Base-by-base conservation (phyloP, 2,888 invertebrate genomes). In the Stegana nigrithorax region DNA sequence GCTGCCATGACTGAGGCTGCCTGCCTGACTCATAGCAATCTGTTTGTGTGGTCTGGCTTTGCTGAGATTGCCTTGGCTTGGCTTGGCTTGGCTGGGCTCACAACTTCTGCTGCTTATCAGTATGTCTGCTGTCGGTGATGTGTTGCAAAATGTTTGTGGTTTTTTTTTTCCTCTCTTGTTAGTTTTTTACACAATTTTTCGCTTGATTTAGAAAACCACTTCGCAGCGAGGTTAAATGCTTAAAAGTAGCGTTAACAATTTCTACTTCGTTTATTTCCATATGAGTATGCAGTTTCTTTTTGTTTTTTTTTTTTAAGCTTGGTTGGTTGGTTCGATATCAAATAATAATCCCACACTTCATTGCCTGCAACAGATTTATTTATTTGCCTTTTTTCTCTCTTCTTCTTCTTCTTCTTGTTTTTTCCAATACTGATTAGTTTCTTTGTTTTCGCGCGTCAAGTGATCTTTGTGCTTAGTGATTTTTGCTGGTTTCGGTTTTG, bases 61-160 rank as follows among this genome's bases (percentile, higher is more conserved):
- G 42, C n/a, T 42, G 42, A 42, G n/a, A 12, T 42, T 42, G 21
- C n/a, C 17, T 42, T 42, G 14, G 17, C 7, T 7, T n/a, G 14
- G 42, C 42, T 42, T 42, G 17, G 32, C 32, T 42, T 2, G 14
- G 39, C 39, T 8, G 1, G 39, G 26, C 23, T 27, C 42, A 32
- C 27, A 63, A 12, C n/a, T 51, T 25, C 14, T 27, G 26, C 26
- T 51, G 42, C 12, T 4, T n/a, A 12, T 4, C 14, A 4, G 12
- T 42, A 5, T 51, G 51, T 32, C 47, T 51, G 53, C 23, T 51
- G 25, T 7, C 27, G 14, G n/a, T 74, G 44, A n/a, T n/a, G n/a
- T n/a, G n/a, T n/a, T n/a, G n/a, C n/a, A n/a, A n/a, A n/a, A n/a
- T n/a, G n/a, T n/a, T n/a, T n/a, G n/a, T n/a, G n/a, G n/a, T n/a